Conservation (phyloP, 64 coral and sea anemone species). For the Montipora foliosa region DNA sequence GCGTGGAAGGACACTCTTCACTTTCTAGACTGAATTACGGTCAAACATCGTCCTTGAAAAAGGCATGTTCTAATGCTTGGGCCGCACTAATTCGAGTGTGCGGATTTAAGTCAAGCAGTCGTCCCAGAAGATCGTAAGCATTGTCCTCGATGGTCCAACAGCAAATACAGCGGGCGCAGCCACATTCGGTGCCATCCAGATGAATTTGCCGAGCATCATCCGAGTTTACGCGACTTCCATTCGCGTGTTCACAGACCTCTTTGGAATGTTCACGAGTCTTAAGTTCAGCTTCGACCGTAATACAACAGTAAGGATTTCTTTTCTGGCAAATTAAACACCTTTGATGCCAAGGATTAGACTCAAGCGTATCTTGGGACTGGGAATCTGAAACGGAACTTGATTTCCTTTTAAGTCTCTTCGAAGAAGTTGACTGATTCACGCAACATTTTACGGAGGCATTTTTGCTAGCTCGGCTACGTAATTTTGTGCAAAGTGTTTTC, state of each 20-base stretch:
- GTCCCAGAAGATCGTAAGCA: constrained; percentile 88
- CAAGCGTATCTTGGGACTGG: not conserved
- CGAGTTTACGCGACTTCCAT: not conserved
- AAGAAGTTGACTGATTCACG: not conserved
- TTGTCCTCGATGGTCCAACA: constrained; percentile 71
- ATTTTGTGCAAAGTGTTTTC: constrained; percentile 80
- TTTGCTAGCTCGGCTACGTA: constrained; percentile 65
- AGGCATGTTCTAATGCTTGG: constrained; percentile 86
- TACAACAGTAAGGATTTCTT: constrained; percentile 19
- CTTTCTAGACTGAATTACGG: not conserved
- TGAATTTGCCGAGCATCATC: constrained; percentile 37
- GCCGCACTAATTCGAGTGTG: constrained; percentile 85
- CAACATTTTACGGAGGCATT: constrained; percentile 47
- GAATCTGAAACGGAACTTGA: not conserved
- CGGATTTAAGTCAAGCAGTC: constrained; percentile 92
- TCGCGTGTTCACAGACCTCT: not conserved
- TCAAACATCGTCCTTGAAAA: constrained; percentile 58
- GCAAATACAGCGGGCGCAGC: constrained; percentile 63
- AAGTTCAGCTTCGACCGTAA: not conserved
- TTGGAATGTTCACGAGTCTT: not conserved
- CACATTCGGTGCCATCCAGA: constrained; percentile 86
- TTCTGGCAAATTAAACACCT: constrained; percentile 38
- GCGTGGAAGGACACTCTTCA: not conserved
- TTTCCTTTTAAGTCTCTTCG: constrained; percentile 13
- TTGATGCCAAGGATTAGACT: constrained; percentile 29